Evolutionary conservation across 2,888 invertebrate genomes (phyloP).

Genomic region (Epinotia nisella): DNA sequence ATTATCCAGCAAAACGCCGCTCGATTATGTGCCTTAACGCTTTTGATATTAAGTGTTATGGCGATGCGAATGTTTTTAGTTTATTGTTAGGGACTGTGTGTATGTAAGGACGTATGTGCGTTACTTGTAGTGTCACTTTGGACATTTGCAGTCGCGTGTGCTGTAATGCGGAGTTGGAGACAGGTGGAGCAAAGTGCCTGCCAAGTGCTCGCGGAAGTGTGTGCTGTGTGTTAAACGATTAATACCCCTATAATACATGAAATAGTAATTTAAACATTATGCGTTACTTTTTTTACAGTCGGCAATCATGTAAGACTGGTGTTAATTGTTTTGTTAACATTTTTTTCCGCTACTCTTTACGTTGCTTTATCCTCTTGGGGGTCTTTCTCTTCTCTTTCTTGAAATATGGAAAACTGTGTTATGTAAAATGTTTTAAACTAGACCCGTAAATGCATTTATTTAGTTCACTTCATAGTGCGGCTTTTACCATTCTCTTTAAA

Average conservation of each 20-base stretch:
- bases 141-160: slow-evolving; percentile 3
- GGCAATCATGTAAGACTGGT: neutral
- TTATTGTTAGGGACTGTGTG: slow-evolving; percentile 2
- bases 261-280: neutral
- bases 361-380: neutral
- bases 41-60: slow-evolving; percentile 16
- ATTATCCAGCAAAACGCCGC: neutral
- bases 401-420: neutral
- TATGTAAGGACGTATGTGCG: neutral
- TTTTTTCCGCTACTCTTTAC: neutral
- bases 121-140: neutral
- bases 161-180: slow-evolving; percentile 18
- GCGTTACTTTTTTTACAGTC: neutral
- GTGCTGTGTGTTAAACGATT: slow-evolving; percentile 6
- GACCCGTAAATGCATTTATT: neutral
- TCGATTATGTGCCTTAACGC: slow-evolving; percentile 21
- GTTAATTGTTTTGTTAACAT: neutral
- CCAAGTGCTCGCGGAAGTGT: neutral
- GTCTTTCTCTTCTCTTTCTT: neutral
- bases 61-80: slow-evolving; percentile 16
- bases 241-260: neutral
- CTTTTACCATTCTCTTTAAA: neutral
- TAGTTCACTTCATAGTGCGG: neutral
- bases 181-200: slow-evolving; percentile 34
- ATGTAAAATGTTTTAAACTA: neutral